Evolutionary conservation across 2,888 invertebrate genomes (phyloP).

Genomic region (Escarpia spicata): DNA sequence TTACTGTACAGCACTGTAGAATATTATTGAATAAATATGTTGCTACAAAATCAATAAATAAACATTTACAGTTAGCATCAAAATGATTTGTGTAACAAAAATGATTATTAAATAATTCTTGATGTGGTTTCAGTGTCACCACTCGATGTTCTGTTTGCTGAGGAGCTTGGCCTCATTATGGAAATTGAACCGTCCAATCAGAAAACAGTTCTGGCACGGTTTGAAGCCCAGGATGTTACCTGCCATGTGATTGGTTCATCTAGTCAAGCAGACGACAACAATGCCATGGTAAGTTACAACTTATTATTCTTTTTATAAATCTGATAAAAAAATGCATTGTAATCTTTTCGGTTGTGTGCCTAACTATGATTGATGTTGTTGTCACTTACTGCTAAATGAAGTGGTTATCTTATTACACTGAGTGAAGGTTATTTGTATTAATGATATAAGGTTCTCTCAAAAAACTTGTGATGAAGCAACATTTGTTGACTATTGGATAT

Average conservation of each 20-base stretch:
- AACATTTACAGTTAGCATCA: not conserved
- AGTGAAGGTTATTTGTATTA: too few relatives aligned
- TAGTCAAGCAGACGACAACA: not conserved
- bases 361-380: not conserved
- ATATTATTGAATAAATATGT: too few relatives aligned
- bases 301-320: not conserved
- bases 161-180: conserved; percentile 66
- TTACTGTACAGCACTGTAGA: too few relatives aligned
- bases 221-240: conserved; percentile 46
- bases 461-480: too few relatives aligned
- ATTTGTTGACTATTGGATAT: too few relatives aligned
- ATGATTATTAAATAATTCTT: not conserved
- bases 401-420: not conserved
- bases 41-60: not conserved
- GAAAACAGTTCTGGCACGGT: conserved; percentile 46
- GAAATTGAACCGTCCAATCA: conserved; percentile 56
- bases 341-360: not conserved
- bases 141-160: conserved; percentile 61
- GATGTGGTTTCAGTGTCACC: conserved; percentile 25
- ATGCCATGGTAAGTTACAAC: not conserved
- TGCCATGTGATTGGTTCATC: conserved; percentile 41
- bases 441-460: too few relatives aligned
- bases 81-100: not conserved
- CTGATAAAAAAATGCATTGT: not conserved
- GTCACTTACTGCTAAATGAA: not conserved